Base-by-base conservation (phyloP, 30 jellyfish, hydroid and myxozoan genomes). In the Haliclystus octoradiatus region DNA sequence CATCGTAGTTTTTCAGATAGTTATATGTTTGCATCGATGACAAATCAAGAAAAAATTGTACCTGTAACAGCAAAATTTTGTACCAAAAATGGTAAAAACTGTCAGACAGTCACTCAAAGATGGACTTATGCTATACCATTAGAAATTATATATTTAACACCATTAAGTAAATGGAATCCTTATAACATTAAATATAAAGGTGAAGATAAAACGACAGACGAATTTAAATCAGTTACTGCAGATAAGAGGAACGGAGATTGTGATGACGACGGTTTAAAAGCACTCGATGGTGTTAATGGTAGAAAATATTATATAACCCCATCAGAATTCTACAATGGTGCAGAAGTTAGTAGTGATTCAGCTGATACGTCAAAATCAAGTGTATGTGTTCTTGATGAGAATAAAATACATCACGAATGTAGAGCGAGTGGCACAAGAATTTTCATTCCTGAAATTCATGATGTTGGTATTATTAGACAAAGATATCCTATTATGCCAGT, bases 51-150 rank as follows among this genome's bases (percentile, higher is more conserved):
- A 47, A 62, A 75, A 60, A 73, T 88, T 49, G 94, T 89, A 19
- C 57, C 19, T 19, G 19, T 40, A 9, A 40, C 57, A 5, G 57
- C 31, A 25, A 49, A 65, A 65, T 68, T 70, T 3, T 29, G 70
- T 4, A 49, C 29, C 3, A 63, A 60, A 5, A 52, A 65, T 30
- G 49, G 51, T 0, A 60, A 69, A 29, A 65, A 57, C 32, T 83
- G 95, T 69, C 62, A 62, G 24, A 70, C 27, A 53, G 66, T 60
- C 19, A 33, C 66, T 26, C 91, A 83, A 28, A 57, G 84, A 26
- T 83, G 90, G 84, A 33, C 95, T 28, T 83, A 62, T 28, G 95
- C 95, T 22, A 83, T 83, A n/a, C 95, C 95, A 12, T 61, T 83
- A 12, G 95, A 83, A 61, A 63, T 83, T 33, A 83, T 83, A 13